Conservation (phyloP, 1,140 invertebrate genomes). For the Cyrtorhinus lividipennis region DNA sequence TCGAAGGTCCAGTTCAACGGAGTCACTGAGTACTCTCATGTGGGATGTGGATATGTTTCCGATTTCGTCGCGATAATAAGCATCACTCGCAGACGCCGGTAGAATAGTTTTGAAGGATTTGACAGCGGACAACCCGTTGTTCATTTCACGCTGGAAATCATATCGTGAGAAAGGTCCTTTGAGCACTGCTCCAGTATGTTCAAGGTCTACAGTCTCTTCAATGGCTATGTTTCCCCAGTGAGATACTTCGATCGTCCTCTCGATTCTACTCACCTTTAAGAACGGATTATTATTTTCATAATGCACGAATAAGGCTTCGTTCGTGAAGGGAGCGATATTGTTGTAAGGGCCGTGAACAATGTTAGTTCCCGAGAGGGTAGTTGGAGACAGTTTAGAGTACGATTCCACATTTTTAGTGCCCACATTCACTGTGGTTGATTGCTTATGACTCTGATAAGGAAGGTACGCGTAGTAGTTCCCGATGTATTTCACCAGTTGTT, state of each 20-base stretch:
- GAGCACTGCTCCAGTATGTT: conserved; percentile 81
- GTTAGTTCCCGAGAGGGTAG: conserved; percentile 55
- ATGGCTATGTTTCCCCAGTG: conserved; percentile 99
- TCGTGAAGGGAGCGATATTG: conserved; percentile 43
- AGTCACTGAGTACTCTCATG: conserved; percentile 70
- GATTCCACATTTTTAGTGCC: conserved; percentile 67
- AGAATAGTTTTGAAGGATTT: conserved; percentile 86
- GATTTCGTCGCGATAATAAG: conserved; percentile 94
- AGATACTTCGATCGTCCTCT: conserved; percentile 85
- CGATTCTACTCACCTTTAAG: conserved; percentile 70
- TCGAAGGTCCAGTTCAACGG: conserved; percentile 84
- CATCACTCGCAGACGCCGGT: conserved; percentile 77
- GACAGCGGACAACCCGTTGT: conserved; percentile 69
- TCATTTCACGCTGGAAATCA: conserved; percentile 84
- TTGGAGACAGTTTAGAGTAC: conserved; percentile 76
- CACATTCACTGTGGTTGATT: conserved; percentile 66
- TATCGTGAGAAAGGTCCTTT: conserved; percentile 91
- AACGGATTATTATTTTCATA: conserved; percentile 96
- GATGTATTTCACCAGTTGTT: conserved; percentile 75
- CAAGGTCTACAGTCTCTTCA: conserved; percentile 83
- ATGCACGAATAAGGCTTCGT: conserved; percentile 64
- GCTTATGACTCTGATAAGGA: conserved; percentile 61
- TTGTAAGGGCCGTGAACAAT: conserved; percentile 81
- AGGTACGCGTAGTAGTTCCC: conserved; percentile 74
- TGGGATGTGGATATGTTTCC: conserved; percentile 98